Evolutionary conservation across 2,113 vertebrate genomes (phyloP), one percentile per base, ranked within the genome.

Genomic region (Cyanoliseus patagonus): DNA sequence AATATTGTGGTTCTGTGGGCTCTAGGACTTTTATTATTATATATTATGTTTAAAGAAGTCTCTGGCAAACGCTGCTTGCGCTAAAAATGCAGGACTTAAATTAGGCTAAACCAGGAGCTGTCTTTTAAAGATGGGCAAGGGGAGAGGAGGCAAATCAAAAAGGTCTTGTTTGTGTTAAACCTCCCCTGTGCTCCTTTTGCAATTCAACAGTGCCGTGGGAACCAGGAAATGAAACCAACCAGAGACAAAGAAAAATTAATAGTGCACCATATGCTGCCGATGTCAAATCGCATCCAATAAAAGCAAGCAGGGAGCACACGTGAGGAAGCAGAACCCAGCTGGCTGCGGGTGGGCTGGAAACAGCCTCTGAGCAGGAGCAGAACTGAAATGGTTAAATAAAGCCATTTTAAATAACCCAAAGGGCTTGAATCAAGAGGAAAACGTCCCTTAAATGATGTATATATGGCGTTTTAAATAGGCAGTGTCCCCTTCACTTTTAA

Each of bases 1-100:
- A 96, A 96, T 85, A 95, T 89, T 97, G 93, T 93, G 90, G 89
- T 97, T 96, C 94, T 97, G 95, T 80, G 96, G 94, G 95, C 87
- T 96, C 92, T 77, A 67, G 81, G 77, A 80, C 66, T 91, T 81
- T 28, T 59, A 35, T 59, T 94, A 87, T 47, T 93, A 63, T 44
- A 74, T 52, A 87, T 69, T 74, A 77, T 31, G 44, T 35, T 88
- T 94, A 73, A 95, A 91, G 81, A 69, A 51, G 41, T 79, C 57
- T 76, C 90, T 91, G 69, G 90, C 69, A 95, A 78, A 81, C 9
- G 0, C 44, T 73, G 31, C n/a, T 87, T 88, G 79, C 7, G 17
- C 51, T 83, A 93, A 72, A 94, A 68, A 80, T 24, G 39, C 15
- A 74, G 30, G 67, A 78, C 33, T 59, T 59, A 15, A 59, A 59